Percentiles rank a stretch among this genome's conserved stretches.
These are phyloP conservation scores for Himantopus leucocephalus DNA, from an alignment of 2,113 vertebrate genomes.

Conservation along the genomic window DNA sequence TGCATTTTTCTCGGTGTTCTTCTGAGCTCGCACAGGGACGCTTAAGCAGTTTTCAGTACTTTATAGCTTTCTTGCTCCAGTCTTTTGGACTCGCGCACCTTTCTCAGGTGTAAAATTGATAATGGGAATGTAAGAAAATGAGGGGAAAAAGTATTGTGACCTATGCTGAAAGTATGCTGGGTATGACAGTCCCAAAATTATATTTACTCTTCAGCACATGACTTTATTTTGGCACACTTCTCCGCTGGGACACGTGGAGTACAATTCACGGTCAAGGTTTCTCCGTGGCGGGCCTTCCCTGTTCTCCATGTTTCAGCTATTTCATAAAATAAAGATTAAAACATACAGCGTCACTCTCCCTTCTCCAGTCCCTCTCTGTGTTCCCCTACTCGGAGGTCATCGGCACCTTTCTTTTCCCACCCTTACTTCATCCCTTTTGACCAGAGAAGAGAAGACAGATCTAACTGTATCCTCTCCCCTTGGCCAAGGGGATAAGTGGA, in stretches of 20 bases:
- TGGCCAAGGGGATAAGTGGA: not conserved
- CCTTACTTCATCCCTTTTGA: not conserved
- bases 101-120: not conserved
- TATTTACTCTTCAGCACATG: not conserved
- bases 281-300: not conserved
- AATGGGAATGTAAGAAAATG: not conserved
- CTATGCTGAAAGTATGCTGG: not conserved
- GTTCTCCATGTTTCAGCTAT: not conserved
- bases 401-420: not conserved
- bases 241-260: not conserved
- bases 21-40: not conserved
- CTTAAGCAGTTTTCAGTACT: not conserved
- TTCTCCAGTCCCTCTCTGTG: not conserved
- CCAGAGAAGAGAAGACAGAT: conserved; percentile 29
- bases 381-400: not conserved
- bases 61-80: not conserved
- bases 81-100: not conserved
- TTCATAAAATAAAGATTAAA: not conserved
- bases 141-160: not conserved
- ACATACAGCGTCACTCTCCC: not conserved
- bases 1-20: fast-evolving
- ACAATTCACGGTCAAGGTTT: not conserved
- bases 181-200: not conserved
- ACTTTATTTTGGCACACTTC: conserved; percentile 46
- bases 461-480: conserved; percentile 6